Base-by-base conservation (phyloP, 2,888 invertebrate species). In the Aphodius sticticus region DNA sequence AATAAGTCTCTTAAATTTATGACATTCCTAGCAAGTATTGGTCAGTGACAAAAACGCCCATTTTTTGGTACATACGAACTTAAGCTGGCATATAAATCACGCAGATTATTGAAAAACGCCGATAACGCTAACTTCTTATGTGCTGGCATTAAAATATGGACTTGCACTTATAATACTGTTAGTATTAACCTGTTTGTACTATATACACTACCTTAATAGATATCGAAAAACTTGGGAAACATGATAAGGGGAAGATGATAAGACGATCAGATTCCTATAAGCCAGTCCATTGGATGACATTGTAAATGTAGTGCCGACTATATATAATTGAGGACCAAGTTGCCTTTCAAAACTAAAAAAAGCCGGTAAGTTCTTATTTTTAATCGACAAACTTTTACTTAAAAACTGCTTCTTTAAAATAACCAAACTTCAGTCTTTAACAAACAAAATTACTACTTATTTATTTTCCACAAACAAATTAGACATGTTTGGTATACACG, bases 171-270 rank as follows among this genome's bases (percentile, higher is more conserved):
- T n/a, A 35, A 26, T 26, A 35, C 74, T 74, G 36, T n/a, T 37
- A n/a, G 37, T 74, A 74, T 74, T 74, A 74, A 74, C 74, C 74
- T 74, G 74, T 74, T 74, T 74, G 35, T 74, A 74, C 74, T 74
- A 53, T 53, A 53, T 53, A 53, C 53, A 74, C 74, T 74, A 74
- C 74, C 74, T 74, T 74, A 74, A 74, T 74, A 74, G 74, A 74
- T 74, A 74, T 74, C 74, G 74, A 74, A 35, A 35, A 35, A 53
- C 2, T 74, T 74, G 74, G 37, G 37, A 71, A 74, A 74, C 15
- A 37, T 35, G 74, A 74, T 74, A 74, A 74, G 74, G 14, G 12
- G 9, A 15, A 74, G 36, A 5, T 53, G 53, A 74, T 74, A 74
- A 74, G 74, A 74, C 35, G 37, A 35, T 36, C 36, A 74, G 74